phyloP scores from a whole-genome alignment of 1,140 invertebrate species.

The Harpegnathos saltator region DNA sequence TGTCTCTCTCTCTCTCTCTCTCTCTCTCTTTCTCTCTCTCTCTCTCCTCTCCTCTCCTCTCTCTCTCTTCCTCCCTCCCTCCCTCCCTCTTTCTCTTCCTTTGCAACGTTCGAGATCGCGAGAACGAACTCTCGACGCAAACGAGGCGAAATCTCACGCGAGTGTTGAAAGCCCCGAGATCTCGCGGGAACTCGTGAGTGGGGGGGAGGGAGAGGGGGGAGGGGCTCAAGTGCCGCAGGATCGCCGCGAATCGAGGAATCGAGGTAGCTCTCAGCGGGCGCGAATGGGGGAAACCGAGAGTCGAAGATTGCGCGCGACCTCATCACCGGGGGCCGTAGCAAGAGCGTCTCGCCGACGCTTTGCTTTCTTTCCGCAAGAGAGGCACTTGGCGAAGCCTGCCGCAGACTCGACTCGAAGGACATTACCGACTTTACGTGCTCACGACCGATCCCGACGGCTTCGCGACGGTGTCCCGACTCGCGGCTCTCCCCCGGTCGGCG shows the following conservation, averaged over 20 bases:
- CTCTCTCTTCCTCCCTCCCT: no score
- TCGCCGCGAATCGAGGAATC: background rate
- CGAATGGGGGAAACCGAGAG: background rate
- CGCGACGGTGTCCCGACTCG: conserved; percentile 38
- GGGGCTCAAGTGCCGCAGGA: background rate
- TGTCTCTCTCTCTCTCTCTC: no score
- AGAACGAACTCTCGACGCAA: background rate
- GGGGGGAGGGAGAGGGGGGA: no score
- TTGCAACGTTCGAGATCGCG: background rate
- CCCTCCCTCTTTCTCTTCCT: no score
- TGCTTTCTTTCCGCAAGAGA: no score
- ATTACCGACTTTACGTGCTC: no score
- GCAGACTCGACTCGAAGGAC: conserved; percentile 36
- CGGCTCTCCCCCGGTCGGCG: conserved; percentile 29
- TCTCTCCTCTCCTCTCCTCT: no score
- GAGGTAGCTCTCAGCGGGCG: no score
- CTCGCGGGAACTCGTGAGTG: background rate
- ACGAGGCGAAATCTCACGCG: background rate
- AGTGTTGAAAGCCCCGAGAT: background rate
- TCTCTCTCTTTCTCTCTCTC: no score
- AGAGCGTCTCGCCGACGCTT: background rate
- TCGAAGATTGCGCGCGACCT: background rate
- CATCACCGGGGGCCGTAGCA: background rate
- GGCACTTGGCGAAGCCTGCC: background rate
- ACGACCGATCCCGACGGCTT: no score